These are phyloP conservation scores for Spicauda simplicius DNA, from an alignment of 2,888 invertebrate genomes.

Conservation along the genomic window DNA sequence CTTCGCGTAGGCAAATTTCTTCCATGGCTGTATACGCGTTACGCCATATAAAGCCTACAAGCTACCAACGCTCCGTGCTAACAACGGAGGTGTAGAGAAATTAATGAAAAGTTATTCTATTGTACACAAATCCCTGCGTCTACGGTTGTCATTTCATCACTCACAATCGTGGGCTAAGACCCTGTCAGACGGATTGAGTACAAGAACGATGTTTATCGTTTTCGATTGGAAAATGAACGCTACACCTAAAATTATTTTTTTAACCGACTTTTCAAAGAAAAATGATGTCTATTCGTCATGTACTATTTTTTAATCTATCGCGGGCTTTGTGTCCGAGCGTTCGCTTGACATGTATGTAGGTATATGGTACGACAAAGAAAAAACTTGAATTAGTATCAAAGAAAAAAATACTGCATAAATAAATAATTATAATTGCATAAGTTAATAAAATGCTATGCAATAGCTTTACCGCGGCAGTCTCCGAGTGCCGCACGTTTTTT, in stretches of 20 bases:
- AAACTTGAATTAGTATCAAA: no score
- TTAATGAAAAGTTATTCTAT: conserved; percentile 42
- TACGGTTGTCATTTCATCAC: conserved; percentile 41
- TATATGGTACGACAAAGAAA: no score
- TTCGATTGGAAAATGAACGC: background rate
- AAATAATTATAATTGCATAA: no score
- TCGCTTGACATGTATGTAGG: no score
- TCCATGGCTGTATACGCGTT: background rate
- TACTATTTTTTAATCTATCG: no score
- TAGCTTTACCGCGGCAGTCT: no score
- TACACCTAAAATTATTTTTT: background rate
- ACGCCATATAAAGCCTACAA: conserved; percentile 26
- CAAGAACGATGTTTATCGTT: background rate
- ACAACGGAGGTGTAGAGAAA: conserved; percentile 29
- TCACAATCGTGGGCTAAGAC: conserved; percentile 30
- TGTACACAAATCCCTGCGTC: conserved; percentile 49
- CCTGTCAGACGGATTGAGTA: conserved; percentile 10
- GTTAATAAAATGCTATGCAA: no score
- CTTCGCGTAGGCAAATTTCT: background rate
- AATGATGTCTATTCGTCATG: no score
- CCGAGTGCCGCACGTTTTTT: no score
- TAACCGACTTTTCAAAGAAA: no score
- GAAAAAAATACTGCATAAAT: no score
- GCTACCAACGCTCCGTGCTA: conserved; percentile 19
- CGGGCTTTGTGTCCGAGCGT: no score